Conservation (phyloP, 92 coral and sea anemone genomes). For the Heteractis magnifica region DNA sequence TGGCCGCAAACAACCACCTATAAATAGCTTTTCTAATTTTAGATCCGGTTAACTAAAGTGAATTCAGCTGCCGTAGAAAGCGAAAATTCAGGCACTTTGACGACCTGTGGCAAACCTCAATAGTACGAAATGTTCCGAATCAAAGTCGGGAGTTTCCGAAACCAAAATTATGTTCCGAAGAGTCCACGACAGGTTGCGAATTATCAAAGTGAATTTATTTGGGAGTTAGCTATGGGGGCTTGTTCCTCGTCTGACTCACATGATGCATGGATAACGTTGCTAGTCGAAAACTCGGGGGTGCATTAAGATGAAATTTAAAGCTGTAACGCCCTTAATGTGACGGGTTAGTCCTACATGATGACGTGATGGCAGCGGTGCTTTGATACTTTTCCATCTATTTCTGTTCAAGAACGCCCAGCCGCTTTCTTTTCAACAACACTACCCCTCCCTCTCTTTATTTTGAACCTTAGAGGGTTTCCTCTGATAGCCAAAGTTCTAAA, state of each 20-base stretch:
- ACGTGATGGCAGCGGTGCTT: background rate
- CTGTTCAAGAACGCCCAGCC: background rate
- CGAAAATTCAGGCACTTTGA: conserved; percentile 30
- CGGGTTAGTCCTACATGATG: no score
- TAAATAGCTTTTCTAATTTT: conserved; percentile 86
- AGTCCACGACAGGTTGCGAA: conserved; percentile 23
- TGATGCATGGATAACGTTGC: background rate
- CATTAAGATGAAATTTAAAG: background rate
- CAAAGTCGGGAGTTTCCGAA: conserved; percentile 37
- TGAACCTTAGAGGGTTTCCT: conserved; percentile 11
- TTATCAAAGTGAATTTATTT: conserved; percentile 1
- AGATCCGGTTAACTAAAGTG: conserved; percentile 76
- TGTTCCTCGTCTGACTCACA: background rate
- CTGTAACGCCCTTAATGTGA: no score
- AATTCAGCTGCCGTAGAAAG: conserved; percentile 75
- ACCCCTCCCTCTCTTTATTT: background rate
- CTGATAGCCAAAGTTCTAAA: conserved; percentile 21
- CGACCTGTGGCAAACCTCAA: conserved; percentile 25
- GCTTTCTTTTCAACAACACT: background rate
- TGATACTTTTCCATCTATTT: background rate
- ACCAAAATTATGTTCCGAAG: conserved; percentile 18
- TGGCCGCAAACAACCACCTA: conserved; percentile 70
- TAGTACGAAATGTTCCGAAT: conserved; percentile 30
- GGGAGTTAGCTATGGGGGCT: background rate
- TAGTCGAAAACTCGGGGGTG: background rate